Conservation (phyloP, 2,888 invertebrate genomes). For the Portevinia maculata region DNA sequence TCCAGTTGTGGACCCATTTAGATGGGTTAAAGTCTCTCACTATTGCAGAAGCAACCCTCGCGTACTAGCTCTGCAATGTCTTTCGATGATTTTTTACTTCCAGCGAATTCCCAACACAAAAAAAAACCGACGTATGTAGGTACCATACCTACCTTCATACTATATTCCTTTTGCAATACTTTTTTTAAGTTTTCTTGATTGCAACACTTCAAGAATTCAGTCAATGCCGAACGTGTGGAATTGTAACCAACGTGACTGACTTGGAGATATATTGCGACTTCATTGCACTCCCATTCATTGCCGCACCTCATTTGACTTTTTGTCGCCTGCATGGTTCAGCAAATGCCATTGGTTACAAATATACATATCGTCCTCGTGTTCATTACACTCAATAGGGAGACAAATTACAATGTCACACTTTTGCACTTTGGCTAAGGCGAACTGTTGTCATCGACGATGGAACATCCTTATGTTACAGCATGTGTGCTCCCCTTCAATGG, state of each 20-base stretch:
- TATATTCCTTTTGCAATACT: neutral
- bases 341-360: conserved; percentile 37
- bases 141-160: too few relatives aligned
- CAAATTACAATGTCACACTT: conserved; percentile 69
- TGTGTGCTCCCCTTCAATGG: conserved; percentile 3
- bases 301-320: conserved; percentile 59
- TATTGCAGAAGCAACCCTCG: too few relatives aligned
- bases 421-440: conserved; percentile 64
- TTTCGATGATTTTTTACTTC: too few relatives aligned
- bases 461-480: neutral
- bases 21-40: too few relatives aligned
- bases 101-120: too few relatives aligned
- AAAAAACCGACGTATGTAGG: too few relatives aligned
- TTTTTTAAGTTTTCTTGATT: conserved; percentile 44
- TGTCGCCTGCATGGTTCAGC: conserved; percentile 32
- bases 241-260: conserved; percentile 62
- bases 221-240: conserved; percentile 52
- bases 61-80: too few relatives aligned
- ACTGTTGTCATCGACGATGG: neutral
- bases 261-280: conserved; percentile 67
- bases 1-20: too few relatives aligned
- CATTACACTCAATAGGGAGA: conserved; percentile 64
- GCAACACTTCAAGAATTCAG: conserved; percentile 66
- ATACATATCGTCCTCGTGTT: conserved; percentile 51
- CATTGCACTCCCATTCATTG: conserved; percentile 65